Evolutionary conservation across 2,888 invertebrate species (phyloP).

Genomic region (Liodrosophila aerea): DNA sequence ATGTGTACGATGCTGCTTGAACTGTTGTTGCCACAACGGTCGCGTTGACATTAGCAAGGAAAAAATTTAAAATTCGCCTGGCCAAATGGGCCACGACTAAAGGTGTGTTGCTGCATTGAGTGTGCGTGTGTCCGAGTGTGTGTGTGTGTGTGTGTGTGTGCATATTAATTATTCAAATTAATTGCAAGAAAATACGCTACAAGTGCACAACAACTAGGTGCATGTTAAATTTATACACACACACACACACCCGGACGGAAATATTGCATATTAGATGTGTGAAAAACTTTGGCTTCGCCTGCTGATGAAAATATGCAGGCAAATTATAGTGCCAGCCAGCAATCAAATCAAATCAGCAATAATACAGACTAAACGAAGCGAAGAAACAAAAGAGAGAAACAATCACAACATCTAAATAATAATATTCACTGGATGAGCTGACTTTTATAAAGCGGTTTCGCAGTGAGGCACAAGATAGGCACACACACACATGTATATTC

Average conservation of each 20-base stretch:
- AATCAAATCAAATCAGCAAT: background rate
- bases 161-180: slow-evolving; percentile 76
- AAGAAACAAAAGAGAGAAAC: background rate
- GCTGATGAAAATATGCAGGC: slow-evolving; percentile 13
- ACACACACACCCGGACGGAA: background rate
- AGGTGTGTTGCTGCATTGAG: slow-evolving; percentile 60
- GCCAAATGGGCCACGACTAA: slow-evolving; percentile 69
- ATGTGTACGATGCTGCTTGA: slow-evolving; percentile 31
- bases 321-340: background rate
- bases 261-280: too few species aligned
- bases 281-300: background rate
- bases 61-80: slow-evolving; percentile 61
- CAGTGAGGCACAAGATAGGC: too few species aligned
- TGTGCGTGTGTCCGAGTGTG: slow-evolving; percentile 2
- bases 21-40: slow-evolving; percentile 50
- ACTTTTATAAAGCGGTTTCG: background rate
- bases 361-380: background rate
- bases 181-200: slow-evolving; percentile 60
- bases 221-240: slow-evolving; percentile 23
- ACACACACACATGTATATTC: too few species aligned
- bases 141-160: slow-evolving; percentile 32
- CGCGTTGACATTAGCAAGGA: slow-evolving; percentile 42
- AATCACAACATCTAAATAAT: too few species aligned
- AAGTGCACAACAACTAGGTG: slow-evolving; percentile 30
- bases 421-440: background rate